Evolutionary conservation across 2,888 invertebrate genomes (phyloP).

Genomic region (Oscheius sp.): DNA sequence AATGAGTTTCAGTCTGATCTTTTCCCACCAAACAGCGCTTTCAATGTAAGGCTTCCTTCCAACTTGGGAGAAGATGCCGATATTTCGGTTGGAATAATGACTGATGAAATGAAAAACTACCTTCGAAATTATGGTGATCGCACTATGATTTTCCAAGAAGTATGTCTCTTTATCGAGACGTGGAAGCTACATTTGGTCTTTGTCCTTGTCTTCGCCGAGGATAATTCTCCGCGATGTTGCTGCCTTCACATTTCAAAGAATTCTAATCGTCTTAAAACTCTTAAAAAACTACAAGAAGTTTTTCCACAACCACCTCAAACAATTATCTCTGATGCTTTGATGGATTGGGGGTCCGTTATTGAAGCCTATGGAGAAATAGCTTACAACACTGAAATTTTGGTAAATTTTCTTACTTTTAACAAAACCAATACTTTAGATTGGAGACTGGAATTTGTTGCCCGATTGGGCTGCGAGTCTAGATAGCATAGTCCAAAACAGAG

Average conservation of each 20-base stretch:
- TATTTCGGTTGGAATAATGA: constrained; percentile 30
- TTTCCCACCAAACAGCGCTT: constrained; percentile 7
- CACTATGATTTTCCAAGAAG: constrained; percentile 33
- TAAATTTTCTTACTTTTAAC: not conserved
- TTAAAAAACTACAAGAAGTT: constrained; percentile 4
- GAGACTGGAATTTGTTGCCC: constrained; percentile 38
- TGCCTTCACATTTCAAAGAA: constrained; percentile 22
- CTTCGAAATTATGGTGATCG: constrained; percentile 19
- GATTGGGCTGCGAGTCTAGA: constrained; percentile 38
- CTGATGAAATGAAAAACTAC: constrained; percentile 26
- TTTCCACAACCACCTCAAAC: constrained; percentile 25
- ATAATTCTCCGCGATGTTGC: constrained; percentile 23
- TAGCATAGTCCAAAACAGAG: constrained; percentile 30
- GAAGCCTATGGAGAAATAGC: constrained; percentile 26
- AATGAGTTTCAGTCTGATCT: not conserved
- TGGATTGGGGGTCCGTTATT: constrained; percentile 24
- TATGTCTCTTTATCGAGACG: constrained; percentile 30
- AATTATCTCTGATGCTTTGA: constrained; percentile 32
- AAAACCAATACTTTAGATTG: constrained; percentile 8
- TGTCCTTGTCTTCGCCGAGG: constrained; percentile 19
- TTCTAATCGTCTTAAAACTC: not conserved
- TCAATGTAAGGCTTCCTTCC: constrained; percentile 14
- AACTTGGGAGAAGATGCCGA: not conserved
- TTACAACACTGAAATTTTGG: constrained; percentile 7
- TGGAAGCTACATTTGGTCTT: constrained; percentile 29